phyloP scores from a whole-genome alignment of 1,140 invertebrate species.

The Formica selysi region DNA sequence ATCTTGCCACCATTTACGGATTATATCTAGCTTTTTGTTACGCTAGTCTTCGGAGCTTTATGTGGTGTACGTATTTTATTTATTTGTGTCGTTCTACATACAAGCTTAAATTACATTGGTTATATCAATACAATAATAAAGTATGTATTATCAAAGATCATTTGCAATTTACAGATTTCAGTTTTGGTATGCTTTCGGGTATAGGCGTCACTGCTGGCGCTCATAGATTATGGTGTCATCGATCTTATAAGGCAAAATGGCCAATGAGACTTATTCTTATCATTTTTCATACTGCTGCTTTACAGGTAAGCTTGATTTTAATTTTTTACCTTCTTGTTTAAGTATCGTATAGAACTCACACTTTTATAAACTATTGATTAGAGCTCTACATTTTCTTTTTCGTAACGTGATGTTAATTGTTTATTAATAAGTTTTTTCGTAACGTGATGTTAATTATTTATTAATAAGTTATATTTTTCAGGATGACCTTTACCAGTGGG shows the following conservation, averaged over 20 bases:
- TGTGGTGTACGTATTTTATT: conserved; percentile 44
- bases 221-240: conserved; percentile 94
- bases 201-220: conserved; percentile 93
- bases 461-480: conserved; percentile 64
- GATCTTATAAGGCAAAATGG: conserved; percentile 93
- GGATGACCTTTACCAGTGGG: conserved; percentile 92
- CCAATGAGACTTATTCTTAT: conserved; percentile 90
- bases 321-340: neutral
- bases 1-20: conserved; percentile 74
- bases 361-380: conserved; percentile 88
- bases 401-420: conserved; percentile 52
- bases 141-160: neutral
- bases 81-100: neutral
- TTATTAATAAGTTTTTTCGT: conserved; percentile 77
- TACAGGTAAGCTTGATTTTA: neutral
- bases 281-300: neutral
- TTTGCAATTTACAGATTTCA: neutral
- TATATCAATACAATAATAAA: too few species aligned
- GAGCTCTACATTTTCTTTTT: conserved; percentile 88
- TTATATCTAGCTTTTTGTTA: conserved; percentile 29
- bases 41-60: neutral
- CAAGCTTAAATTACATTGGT: neutral
- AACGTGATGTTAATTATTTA: too few species aligned
- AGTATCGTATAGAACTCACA: conserved; percentile 86
- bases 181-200: conserved; percentile 76